phyloP scores from a whole-genome alignment of 2,888 invertebrate species.

The Pterostichus niger region DNA sequence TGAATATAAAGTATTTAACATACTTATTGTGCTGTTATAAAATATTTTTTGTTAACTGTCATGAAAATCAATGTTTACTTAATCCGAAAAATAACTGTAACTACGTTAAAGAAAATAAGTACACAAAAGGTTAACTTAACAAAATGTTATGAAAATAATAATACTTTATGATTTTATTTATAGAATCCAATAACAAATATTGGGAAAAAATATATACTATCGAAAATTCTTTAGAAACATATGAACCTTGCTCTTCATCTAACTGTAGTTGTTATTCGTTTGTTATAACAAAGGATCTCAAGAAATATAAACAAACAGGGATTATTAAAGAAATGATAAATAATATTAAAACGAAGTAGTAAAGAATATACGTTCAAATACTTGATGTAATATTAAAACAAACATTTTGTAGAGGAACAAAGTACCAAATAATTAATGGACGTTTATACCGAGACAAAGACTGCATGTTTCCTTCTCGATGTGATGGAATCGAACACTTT shows the following conservation, averaged over 20 bases:
- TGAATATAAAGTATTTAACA: constrained; percentile 13
- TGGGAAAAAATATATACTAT: constrained; percentile 75
- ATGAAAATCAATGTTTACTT: constrained; percentile 70
- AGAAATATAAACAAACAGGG: constrained; percentile 83
- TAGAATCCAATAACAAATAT: constrained; percentile 78
- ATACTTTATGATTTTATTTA: constrained; percentile 70
- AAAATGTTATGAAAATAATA: constrained; percentile 61
- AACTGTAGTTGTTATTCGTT: constrained; percentile 83
- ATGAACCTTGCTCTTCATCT: constrained; percentile 79
- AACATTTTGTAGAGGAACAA: constrained; percentile 80
- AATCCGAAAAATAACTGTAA: constrained; percentile 70
- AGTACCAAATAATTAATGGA: constrained; percentile 91
- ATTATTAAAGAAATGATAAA: constrained; percentile 85
- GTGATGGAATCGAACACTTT: constrained; percentile 94
- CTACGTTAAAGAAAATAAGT: constrained; percentile 71
- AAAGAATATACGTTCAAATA: constrained; percentile 66
- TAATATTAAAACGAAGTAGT: constrained; percentile 77
- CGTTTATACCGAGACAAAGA: constrained; percentile 89
- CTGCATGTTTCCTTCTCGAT: constrained; percentile 96
- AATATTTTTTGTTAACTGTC: constrained; percentile 35
- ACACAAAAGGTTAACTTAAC: constrained; percentile 72
- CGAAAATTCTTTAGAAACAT: constrained; percentile 77
- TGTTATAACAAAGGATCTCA: constrained; percentile 85
- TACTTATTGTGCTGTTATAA: constrained; percentile 42
- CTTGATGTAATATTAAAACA: constrained; percentile 3